Evolutionary conservation across 2,888 invertebrate species (phyloP), one percentile per base, ranked within the genome.

Genomic region (Drosophila lacicola): DNA sequence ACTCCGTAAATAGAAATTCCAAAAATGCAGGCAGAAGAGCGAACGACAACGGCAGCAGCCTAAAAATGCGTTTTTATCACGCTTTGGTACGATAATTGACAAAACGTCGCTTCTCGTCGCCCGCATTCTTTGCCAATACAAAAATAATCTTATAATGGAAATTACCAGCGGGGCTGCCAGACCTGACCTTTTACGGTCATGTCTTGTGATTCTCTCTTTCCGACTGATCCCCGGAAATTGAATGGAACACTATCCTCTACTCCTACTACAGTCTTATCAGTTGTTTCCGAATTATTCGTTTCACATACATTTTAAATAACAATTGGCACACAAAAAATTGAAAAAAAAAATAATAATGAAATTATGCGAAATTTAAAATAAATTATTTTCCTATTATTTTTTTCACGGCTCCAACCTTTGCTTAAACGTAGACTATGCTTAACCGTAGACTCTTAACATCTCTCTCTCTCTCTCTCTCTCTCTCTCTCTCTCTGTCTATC

Each of bases 1-100:
- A 69, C 37, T 74, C 72, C 65, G 56, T 67, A 88, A 83, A 88
- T 88, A 88, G 83, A 88, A 85, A 61, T 80, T 82, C 72, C 67
- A 64, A 75, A 8, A 82, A 78, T 76, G 72, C 80, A 82, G 73
- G 66, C 74, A 71, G 45, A 44, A 39, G 14, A 34, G 29, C 50
- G 29, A 44, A 58, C 45, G 46, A n/a, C 55, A 46, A 55, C 50
- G 58, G 33, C 61, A 36, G 45, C 71, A 71, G 55, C 34, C 70
- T 37, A 33, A 60, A 71, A 69, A 72, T 72, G 72, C 66, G 70
- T 78, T 71, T 77, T 78, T 78, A 78, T 78, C 77, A 72, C 79
- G 79, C 75, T 49, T 58, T 58, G 21, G 11, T 58, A 46, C 25
- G 64, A 72, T 75, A 74, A 78, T 78, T 78, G 51, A 72, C 63